A percentile compares a stretch with the other conserved stretches of the same genome.
These are phyloP conservation scores for Tringa solitaria DNA, from an alignment of 2,113 vertebrate genomes.

Conservation along the genomic window DNA sequence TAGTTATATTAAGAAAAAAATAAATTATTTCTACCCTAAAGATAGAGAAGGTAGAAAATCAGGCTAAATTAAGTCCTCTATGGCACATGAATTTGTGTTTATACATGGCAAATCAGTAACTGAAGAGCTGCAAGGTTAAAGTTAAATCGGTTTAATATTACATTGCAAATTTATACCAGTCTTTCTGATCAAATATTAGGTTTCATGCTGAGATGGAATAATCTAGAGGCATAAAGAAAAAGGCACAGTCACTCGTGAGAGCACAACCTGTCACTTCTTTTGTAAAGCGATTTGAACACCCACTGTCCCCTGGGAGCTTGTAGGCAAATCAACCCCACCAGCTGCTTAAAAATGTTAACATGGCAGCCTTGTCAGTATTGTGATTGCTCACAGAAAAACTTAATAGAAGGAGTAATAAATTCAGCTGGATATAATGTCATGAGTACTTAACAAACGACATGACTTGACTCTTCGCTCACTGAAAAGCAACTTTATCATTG, in stretches of 20 bases:
- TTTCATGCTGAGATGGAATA: slow-evolving; percentile 22
- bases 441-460: slow-evolving; percentile 52
- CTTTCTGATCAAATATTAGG: slow-evolving; percentile 41
- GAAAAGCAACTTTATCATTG: slow-evolving; percentile 18
- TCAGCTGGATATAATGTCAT: slow-evolving; percentile 53
- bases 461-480: not conserved
- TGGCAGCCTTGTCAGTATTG: slow-evolving; percentile 54
- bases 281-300: slow-evolving; percentile 16
- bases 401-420: slow-evolving; percentile 59
- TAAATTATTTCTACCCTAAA: not conserved
- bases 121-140: not conserved
- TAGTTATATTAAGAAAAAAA: not conserved
- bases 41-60: not conserved
- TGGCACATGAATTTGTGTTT: not conserved
- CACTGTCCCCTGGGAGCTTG: slow-evolving; percentile 18
- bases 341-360: slow-evolving; percentile 54
- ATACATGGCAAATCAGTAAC: not conserved
- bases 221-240: slow-evolving; percentile 21
- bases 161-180: slow-evolving; percentile 25
- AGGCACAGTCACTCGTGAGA: not conserved
- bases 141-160: slow-evolving; percentile 38
- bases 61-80: not conserved
- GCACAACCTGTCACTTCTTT: slow-evolving; percentile 36
- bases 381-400: slow-evolving; percentile 43
- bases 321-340: slow-evolving; percentile 44